Conservation (phyloP, 1,140 invertebrate species). For the Ericerus pela region DNA sequence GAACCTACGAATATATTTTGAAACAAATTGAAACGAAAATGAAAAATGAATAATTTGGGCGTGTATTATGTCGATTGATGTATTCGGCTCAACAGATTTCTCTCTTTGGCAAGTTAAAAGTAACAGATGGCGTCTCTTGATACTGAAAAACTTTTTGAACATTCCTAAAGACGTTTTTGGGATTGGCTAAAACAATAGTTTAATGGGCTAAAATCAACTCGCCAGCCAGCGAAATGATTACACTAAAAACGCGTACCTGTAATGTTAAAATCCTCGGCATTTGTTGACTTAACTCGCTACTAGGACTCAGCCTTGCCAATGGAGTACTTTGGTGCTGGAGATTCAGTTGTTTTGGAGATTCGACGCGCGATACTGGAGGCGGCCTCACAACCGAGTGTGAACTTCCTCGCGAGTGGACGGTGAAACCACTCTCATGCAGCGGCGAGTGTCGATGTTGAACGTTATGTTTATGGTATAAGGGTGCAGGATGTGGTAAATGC, state of each 20-base stretch:
- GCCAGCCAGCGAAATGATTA: too few relatives aligned
- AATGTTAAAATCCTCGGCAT: constrained; percentile 79
- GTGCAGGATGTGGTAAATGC: constrained; percentile 40
- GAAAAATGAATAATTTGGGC: too few relatives aligned
- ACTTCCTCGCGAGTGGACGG: constrained; percentile 33
- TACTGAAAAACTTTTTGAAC: too few relatives aligned
- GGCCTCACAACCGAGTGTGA: constrained; percentile 39
- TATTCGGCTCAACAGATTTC: too few relatives aligned
- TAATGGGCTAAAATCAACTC: too few relatives aligned
- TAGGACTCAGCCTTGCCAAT: constrained; percentile 72
- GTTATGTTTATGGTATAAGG: constrained; percentile 58
- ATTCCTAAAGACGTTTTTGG: too few relatives aligned
- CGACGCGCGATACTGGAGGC: constrained; percentile 37
- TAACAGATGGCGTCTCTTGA: too few relatives aligned
- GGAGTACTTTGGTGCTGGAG: constrained; percentile 71
- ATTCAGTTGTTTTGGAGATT: constrained; percentile 35
- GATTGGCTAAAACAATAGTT: too few relatives aligned
- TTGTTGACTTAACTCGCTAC: constrained; percentile 77
- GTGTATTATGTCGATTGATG: too few relatives aligned
- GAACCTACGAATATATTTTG: too few relatives aligned
- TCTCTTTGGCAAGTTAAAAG: too few relatives aligned
- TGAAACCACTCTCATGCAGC: constrained; percentile 43
- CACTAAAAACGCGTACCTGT: constrained; percentile 24
- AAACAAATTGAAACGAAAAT: too few relatives aligned
- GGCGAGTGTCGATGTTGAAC: constrained; percentile 49